Percentiles rank a stretch among this genome's conserved stretches.
These are phyloP conservation scores for Autographa gamma DNA, from an alignment of 2,888 invertebrate genomes.

Conservation along the genomic window DNA sequence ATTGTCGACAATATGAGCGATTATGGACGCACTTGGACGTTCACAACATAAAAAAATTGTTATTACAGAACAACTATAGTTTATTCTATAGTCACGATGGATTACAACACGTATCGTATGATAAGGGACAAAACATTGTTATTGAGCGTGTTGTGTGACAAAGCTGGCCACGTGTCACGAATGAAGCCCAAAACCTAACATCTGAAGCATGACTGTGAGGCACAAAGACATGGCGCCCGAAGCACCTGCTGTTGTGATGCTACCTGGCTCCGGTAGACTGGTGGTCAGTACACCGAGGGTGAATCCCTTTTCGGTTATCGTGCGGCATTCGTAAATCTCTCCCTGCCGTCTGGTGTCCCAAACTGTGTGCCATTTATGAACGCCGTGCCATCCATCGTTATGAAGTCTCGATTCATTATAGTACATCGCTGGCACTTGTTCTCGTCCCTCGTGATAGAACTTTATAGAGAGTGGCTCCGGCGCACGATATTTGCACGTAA, in stretches of 20 bases:
- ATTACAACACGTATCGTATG: conserved; percentile 13
- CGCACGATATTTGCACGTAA: conserved; percentile 82
- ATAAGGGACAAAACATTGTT: conserved; percentile 38
- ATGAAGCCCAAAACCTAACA: conserved; percentile 24
- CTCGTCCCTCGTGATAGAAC: conserved; percentile 74
- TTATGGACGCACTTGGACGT: conserved; percentile 26
- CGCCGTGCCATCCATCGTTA: conserved; percentile 78
- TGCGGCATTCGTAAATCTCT: conserved; percentile 78
- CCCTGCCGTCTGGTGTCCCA: conserved; percentile 75
- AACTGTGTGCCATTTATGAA: conserved; percentile 70
- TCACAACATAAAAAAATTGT: conserved; percentile 37
- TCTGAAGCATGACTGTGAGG: conserved; percentile 48
- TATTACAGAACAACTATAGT: conserved; percentile 26
- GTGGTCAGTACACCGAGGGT: conserved; percentile 79
- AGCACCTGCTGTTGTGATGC: conserved; percentile 46
- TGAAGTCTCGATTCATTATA: conserved; percentile 71
- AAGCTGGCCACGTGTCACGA: conserved; percentile 34
- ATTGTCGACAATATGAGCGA: conserved; percentile 23
- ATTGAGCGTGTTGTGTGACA: conserved; percentile 38
- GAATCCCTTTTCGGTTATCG: conserved; percentile 75
- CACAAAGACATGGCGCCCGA: conserved; percentile 46
- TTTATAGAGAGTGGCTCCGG: conserved; percentile 80
- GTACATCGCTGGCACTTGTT: conserved; percentile 67
- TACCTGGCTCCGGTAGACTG: conserved; percentile 70
- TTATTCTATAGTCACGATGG: conserved; percentile 9